These are phyloP conservation scores for Drosophila siamana DNA, from an alignment of 2,888 invertebrate species.

Conservation along the genomic window DNA sequence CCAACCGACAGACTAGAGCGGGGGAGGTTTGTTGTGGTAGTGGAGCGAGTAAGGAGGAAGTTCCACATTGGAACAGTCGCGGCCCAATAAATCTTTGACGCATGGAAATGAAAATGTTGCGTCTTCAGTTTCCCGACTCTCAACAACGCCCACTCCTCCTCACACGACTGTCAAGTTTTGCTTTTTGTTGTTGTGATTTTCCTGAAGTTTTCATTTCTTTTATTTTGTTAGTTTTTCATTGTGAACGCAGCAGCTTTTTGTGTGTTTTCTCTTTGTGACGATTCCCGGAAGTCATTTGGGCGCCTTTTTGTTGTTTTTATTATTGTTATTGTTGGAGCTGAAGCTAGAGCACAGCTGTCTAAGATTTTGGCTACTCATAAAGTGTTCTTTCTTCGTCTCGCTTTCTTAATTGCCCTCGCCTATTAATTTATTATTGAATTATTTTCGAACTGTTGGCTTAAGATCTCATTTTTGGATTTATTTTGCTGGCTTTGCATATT, in stretches of 20 bases:
- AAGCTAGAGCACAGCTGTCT: constrained; percentile 54
- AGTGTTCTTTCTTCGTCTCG: constrained; percentile 16
- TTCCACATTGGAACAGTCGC: constrained; percentile 49
- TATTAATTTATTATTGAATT: constrained; percentile 72
- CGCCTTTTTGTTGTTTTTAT: constrained; percentile 36
- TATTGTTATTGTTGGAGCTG: constrained; percentile 29
- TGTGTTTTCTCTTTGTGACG: constrained; percentile 44
- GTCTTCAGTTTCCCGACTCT: constrained; percentile 38
- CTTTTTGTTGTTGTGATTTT: constrained; percentile 46
- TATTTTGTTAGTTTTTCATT: constrained; percentile 42
- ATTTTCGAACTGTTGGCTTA: constrained; percentile 35
- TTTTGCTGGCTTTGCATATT: constrained; percentile 63
- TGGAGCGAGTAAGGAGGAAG: constrained; percentile 7
- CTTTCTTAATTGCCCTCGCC: constrained; percentile 60
- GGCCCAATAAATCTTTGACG: constrained; percentile 70
- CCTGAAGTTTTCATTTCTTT: constrained; percentile 37
- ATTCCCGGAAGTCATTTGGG: constrained; percentile 73
- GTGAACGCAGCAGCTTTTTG: constrained; percentile 8
- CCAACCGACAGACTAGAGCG: not conserved
- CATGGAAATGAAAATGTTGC: constrained; percentile 73
- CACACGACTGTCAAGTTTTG: constrained; percentile 45
- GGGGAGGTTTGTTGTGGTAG: constrained; percentile 14
- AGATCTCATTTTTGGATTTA: constrained; percentile 45
- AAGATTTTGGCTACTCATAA: constrained; percentile 30
- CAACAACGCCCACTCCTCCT: constrained; percentile 1